Evolutionary conservation across 2,888 invertebrate species (phyloP), one percentile per base, ranked within the genome.

Genomic region (Chloroclysta siterata): DNA sequence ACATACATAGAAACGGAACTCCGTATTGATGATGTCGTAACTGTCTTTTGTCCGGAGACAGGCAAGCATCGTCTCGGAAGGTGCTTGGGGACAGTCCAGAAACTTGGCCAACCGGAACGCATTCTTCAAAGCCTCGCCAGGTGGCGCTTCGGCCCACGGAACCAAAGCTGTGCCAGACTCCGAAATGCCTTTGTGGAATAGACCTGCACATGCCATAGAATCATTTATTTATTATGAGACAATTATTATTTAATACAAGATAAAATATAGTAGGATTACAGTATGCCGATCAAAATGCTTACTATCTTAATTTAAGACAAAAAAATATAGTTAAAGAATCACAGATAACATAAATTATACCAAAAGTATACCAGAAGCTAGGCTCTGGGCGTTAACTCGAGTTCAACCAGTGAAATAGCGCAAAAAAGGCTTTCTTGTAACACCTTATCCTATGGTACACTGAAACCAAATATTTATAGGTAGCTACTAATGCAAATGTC

Each of bases 141-240:
- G 94, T 0, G 94, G 92, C 0, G 95, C 93, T 68, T 94, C 94
- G 0, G 95, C 95, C 96, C 96, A 96, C 0, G 95, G 94, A 68
- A 94, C 94, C 42, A 95, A 86, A 0, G 95, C 94, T 0, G 95
- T 95, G 0, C 97, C 97, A 54, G 96, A 97, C 78, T 96, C 95
- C 0, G 96, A 95, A 65, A 97, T 97, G 1, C 93, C 96, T 63
- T 94, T 94, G 70, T 96, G 95, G 71, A 96, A 95, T 11, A 96
- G 79, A 63, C 95, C 96, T 96, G 77, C 44, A 42, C 6, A 44
- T 44, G 50, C 7, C n/a, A 29, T 0, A 10, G 5, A 46, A 17
- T 17, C 15, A 11, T 17, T 3, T 14, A 2, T 44, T 44, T 44
- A 44, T 17, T 11, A 39, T 17, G 4, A 46, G 46, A 8, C 44